These are phyloP conservation scores for Malacosoma neustria DNA, from an alignment of 2,888 invertebrate species.

Conservation along the genomic window DNA sequence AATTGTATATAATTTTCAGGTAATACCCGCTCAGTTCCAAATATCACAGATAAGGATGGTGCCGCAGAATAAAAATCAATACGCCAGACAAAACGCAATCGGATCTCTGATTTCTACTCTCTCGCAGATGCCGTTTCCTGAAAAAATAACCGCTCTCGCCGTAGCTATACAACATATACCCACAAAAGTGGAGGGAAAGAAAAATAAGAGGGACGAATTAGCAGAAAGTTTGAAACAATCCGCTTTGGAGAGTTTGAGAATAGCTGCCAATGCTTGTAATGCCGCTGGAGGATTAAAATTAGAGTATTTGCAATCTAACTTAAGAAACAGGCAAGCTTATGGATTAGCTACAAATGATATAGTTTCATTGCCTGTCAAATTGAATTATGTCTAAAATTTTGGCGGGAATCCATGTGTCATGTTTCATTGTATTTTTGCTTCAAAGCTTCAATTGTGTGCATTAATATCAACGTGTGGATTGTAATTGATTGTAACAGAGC, in stretches of 20 bases:
- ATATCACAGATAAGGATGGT: not conserved
- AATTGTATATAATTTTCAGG: no score
- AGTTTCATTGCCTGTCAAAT: no score
- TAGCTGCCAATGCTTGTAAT: constrained; percentile 23
- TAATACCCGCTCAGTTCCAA: not conserved
- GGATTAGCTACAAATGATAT: no score
- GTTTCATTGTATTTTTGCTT: no score
- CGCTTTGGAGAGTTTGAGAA: constrained; percentile 28
- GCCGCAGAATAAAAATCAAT: not conserved
- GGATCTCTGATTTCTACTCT: constrained; percentile 7
- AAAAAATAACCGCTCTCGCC: constrained; percentile 21
- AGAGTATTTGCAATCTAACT: not conserved
- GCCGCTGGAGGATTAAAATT: not conserved
- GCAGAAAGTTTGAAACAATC: constrained; percentile 29
- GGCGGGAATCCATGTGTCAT: no score
- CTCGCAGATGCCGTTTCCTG: constrained; percentile 17
- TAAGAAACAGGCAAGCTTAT: no score
- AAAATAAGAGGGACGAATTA: constrained; percentile 20
- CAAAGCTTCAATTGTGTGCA: no score
- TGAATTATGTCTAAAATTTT: no score
- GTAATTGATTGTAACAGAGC: no score
- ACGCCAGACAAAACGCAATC: not conserved
- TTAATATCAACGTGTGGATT: no score
- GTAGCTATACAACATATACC: constrained; percentile 22
- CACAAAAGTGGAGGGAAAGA: constrained; percentile 9